phyloP scores from a whole-genome alignment of 2,797 vertebrate species.

The Lerista edwardsae region DNA sequence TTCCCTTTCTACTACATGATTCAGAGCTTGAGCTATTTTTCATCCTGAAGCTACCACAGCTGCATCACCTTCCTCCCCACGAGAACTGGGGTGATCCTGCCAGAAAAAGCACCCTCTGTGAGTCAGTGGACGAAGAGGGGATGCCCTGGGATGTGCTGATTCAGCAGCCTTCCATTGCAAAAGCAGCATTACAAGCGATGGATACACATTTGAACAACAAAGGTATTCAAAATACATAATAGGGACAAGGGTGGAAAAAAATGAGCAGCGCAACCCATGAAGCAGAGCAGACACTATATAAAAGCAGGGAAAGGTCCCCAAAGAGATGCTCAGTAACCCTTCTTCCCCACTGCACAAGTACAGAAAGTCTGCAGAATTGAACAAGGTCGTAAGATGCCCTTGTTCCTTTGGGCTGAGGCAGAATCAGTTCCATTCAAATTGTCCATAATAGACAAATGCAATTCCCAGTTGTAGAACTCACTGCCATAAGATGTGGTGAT shows the following conservation, averaged over 20 bases:
- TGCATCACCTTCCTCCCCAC: background rate
- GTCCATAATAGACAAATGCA: background rate
- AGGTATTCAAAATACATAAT: background rate
- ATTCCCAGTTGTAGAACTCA: background rate
- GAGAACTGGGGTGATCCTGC: background rate
- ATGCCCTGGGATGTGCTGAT: background rate
- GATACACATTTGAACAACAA: background rate
- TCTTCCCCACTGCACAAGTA: too few species aligned
- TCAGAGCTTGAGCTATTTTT: background rate
- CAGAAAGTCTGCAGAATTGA: background rate
- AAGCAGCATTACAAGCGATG: background rate
- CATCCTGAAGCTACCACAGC: background rate
- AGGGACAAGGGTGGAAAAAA: background rate
- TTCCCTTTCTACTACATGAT: background rate
- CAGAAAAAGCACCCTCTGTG: background rate
- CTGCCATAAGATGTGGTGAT: background rate
- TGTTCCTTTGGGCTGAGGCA: background rate
- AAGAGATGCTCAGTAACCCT: background rate
- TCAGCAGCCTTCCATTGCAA: background rate
- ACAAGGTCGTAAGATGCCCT: background rate
- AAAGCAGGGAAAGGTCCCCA: background rate
- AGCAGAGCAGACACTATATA: background rate
- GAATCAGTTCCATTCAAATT: background rate
- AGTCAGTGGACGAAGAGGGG: background rate
- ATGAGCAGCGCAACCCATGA: background rate